Conservation (phyloP, 2,113 vertebrate genomes). For the Hypomesus transpacificus region DNA sequence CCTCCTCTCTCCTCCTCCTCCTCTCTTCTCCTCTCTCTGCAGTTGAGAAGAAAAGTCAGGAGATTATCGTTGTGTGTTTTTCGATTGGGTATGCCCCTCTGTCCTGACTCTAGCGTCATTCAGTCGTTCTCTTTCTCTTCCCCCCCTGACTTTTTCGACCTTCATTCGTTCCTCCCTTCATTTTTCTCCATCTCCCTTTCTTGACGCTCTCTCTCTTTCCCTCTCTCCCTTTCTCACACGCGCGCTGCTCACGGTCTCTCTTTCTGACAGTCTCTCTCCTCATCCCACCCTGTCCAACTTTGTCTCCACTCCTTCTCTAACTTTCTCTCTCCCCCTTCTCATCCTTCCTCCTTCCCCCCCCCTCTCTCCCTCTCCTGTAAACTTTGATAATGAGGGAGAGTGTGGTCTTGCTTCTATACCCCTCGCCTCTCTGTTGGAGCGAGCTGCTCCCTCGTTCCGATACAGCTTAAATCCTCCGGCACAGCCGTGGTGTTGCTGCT, state of each 20-base stretch:
- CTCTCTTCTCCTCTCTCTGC: conserved; percentile 13
- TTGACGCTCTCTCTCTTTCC: background rate
- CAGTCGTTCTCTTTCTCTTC: background rate
- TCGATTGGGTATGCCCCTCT: background rate
- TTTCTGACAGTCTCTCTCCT: background rate
- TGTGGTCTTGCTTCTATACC: conserved; percentile 47
- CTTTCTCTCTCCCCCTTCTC: conserved; percentile 7
- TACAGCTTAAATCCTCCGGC: conserved; percentile 50
- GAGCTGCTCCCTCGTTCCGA: conserved; percentile 23
- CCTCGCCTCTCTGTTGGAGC: conserved; percentile 39
- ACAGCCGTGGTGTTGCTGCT: conserved; percentile 26
- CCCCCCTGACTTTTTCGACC: background rate
- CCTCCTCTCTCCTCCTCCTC: conserved; percentile 11
- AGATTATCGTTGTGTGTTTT: background rate
- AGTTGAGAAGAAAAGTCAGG: background rate
- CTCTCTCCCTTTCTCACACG: background rate
- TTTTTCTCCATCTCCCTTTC: background rate
- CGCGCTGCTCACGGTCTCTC: background rate
- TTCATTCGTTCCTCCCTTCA: background rate
- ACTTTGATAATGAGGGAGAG: conserved; percentile 47
- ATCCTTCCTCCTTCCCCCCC: background rate
- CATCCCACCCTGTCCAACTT: background rate
- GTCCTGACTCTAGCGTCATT: background rate
- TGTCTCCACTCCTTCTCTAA: background rate
- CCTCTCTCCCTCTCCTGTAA: conserved; percentile 25